Conservation (phyloP, 2,113 vertebrate species). For the Melanostigma gelatinosum region DNA sequence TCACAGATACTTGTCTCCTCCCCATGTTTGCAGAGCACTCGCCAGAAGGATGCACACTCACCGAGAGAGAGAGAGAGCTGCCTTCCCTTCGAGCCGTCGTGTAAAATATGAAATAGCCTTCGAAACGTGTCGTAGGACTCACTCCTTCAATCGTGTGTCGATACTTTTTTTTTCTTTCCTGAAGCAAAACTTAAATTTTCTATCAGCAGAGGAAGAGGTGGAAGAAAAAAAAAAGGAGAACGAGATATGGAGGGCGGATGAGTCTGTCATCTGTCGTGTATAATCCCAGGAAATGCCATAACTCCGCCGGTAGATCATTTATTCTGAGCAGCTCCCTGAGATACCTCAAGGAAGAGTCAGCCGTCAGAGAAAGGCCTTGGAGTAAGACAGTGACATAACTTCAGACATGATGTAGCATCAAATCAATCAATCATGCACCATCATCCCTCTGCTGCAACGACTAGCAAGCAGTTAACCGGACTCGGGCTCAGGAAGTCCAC, state of each 20-base stretch:
- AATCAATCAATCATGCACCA: conserved; percentile 48
- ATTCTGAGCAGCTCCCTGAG: conserved; percentile 62
- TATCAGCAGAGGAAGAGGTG: conserved; percentile 24
- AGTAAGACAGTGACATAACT: conserved; percentile 60
- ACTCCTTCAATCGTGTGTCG: background rate
- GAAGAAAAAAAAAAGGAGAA: conserved; percentile 9
- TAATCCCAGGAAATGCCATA: conserved; percentile 68
- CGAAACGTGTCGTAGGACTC: conserved; percentile 14
- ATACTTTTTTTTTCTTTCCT: background rate
- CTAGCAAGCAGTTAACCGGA: background rate
- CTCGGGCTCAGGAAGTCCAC: conserved; percentile 19
- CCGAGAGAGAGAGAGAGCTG: background rate
- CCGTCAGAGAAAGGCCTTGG: conserved; percentile 54
- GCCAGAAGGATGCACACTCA: conserved; percentile 49
- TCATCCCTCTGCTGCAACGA: conserved; percentile 40
- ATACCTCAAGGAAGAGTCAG: conserved; percentile 56
- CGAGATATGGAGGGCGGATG: conserved; percentile 33
- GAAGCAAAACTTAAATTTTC: conserved; percentile 18
- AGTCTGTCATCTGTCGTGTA: conserved; percentile 59
- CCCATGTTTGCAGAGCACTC: conserved; percentile 48
- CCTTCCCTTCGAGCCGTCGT: conserved; percentile 2
- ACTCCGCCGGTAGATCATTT: conserved; percentile 64
- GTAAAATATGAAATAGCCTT: conserved; percentile 53
- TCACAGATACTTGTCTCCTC: conserved; percentile 63
- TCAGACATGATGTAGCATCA: conserved; percentile 49